Percentiles rank a stretch among this genome's conserved stretches.
Conservation (phyloP, 1,140 invertebrate genomes). For the Steinernema feltiae region DNA sequence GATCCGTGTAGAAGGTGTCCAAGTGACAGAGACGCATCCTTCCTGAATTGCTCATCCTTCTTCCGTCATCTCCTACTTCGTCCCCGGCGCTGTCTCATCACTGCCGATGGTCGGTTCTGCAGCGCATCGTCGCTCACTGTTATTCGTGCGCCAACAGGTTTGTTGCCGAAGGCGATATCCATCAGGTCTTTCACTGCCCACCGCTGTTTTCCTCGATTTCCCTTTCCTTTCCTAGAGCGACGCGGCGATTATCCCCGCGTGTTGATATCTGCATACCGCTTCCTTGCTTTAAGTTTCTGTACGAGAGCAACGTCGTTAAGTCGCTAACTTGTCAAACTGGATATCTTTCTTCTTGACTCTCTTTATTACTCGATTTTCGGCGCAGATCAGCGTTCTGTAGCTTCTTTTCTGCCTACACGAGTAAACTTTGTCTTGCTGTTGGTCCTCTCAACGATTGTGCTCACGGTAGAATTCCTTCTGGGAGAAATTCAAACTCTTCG, state of each 20-base stretch:
- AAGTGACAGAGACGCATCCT: too few relatives aligned
- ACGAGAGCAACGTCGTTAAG: neutral
- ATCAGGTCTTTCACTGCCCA: conserved; percentile 13
- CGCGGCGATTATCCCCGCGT: neutral
- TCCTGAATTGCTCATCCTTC: conserved; percentile 11
- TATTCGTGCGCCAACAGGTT: conserved; percentile 10
- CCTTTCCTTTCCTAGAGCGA: conserved; percentile 1
- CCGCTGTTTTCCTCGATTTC: conserved; percentile 13
- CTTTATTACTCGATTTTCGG: neutral
- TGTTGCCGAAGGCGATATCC: conserved; percentile 14
- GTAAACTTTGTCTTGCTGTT: neutral
- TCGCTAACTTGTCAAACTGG: neutral
- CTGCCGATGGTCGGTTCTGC: neutral
- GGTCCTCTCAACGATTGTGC: neutral
- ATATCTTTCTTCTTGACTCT: neutral
- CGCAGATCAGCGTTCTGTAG: neutral
- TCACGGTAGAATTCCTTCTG: neutral
- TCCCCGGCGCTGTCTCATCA: neutral
- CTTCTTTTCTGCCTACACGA: neutral
- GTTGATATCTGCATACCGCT: neutral
- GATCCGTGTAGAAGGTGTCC: too few relatives aligned
- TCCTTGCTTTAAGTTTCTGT: neutral
- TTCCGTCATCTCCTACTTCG: neutral
- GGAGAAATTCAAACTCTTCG: neutral
- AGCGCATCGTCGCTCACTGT: conserved; percentile 5